Evolutionary conservation across 2,797 vertebrate species (phyloP).

Genomic region (Neoniphon sammara): DNA sequence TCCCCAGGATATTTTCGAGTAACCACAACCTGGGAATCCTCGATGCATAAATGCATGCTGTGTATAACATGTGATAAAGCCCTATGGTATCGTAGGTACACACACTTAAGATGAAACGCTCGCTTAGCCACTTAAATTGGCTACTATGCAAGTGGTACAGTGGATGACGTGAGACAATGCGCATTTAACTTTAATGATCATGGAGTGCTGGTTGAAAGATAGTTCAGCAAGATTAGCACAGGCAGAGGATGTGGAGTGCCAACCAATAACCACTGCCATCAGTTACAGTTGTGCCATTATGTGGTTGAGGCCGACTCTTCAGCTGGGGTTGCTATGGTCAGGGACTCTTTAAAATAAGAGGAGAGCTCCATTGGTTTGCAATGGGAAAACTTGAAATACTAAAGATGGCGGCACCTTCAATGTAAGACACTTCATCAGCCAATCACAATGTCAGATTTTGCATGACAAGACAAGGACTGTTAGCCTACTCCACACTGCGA

Average conservation of each 20-base stretch:
- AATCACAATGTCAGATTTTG: too few species aligned
- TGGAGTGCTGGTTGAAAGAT: conserved; percentile 42
- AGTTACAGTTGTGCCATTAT: conserved; percentile 60
- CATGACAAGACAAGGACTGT: too few species aligned
- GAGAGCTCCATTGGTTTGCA: too few species aligned
- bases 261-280: conserved; percentile 63
- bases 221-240: conserved; percentile 40
- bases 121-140: conserved; percentile 50
- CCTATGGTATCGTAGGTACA: neutral
- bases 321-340: conserved; percentile 39
- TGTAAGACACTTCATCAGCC: too few species aligned
- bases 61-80: conserved; percentile 31
- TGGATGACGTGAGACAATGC: conserved; percentile 59
- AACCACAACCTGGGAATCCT: neutral
- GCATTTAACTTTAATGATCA: conserved; percentile 68
- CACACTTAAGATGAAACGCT: conserved; percentile 52
- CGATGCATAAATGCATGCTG: neutral
- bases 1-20: conserved; percentile 3
- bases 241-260: conserved; percentile 31
- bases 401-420: too few species aligned
- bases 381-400: too few species aligned
- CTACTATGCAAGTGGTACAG: conserved; percentile 41
- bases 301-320: conserved; percentile 68
- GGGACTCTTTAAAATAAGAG: too few species aligned
- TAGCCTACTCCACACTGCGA: too few species aligned